Evolutionary conservation across 2,888 invertebrate species (phyloP), one percentile per base, ranked within the genome.

Genomic region (Drosophila mayaguana): DNA sequence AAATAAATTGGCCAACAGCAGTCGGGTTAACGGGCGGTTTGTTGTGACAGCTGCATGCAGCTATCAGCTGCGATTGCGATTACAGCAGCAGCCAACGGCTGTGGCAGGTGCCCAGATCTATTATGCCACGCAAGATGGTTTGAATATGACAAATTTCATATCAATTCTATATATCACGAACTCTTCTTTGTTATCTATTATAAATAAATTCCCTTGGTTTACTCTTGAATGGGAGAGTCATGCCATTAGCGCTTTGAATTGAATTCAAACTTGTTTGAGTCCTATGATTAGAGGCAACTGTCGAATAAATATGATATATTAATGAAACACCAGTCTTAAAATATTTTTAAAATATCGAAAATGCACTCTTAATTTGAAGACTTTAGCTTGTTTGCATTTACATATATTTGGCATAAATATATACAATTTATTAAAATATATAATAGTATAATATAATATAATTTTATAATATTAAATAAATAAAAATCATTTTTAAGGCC

Each of bases 41-140:
- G 71, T 88, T 88, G 65, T 83, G 83, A 88, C 83, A 72, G 67
- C 57, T 65, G 75, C 71, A 80, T 70, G 59, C 43, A 77, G 83
- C 68, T 80, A 77, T 80, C 66, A 79, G 48, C 50, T 51, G 28
- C 54, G 57, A 68, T 63, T 63, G 54, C 46, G 46, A 59, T 40
- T 38, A 55, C 46, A 60, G 59, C 48, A 45, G 18, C 28, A 20
- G 11, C 16, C 28, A 20, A 14, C 16, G 48, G 36, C 25, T 40
- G 38, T 34, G 25, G 14, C 48, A 64, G 36, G 50, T 56, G 28
- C 43, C 20, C 1, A 28, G 25, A 60, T 74, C 50, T 32, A 56
- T 68, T 16, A n/a, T n/a, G n/a, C n/a, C n/a, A n/a, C n/a, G n/a
- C n/a, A n/a, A n/a, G 25, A 45, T 18, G 14, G 7, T 18, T 46